Conservation (phyloP, 2,797 vertebrate species). For the Hydrolagus colliei region DNA sequence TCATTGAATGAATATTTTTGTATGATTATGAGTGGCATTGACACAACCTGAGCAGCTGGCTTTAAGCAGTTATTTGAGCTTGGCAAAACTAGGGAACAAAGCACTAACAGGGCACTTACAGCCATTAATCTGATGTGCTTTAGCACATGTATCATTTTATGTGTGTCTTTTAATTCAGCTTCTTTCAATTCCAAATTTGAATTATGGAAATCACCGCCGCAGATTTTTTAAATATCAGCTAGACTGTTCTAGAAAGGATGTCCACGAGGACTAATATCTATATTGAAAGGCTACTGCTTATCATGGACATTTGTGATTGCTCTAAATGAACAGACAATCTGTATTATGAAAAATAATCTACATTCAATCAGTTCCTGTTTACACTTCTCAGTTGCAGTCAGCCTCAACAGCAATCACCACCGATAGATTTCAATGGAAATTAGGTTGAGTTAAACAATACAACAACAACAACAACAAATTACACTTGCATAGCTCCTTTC, state of each 20-base stretch:
- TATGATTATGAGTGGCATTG: too few relatives aligned
- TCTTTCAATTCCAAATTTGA: too few relatives aligned
- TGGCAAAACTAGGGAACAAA: too few relatives aligned
- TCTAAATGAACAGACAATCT: constrained; percentile 3
- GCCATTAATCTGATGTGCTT: too few relatives aligned
- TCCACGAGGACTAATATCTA: background rate
- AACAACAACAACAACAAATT: background rate
- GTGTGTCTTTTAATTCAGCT: too few relatives aligned
- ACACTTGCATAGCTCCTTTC: too few relatives aligned
- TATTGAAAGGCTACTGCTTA: background rate
- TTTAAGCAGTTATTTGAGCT: too few relatives aligned
- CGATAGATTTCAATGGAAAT: background rate
- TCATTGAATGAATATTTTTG: too few relatives aligned
- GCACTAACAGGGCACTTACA: too few relatives aligned
- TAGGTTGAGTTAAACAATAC: background rate
- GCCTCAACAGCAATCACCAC: background rate
- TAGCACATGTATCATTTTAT: too few relatives aligned
- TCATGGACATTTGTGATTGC: background rate
- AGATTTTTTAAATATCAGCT: constrained; percentile 7
- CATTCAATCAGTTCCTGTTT: background rate
- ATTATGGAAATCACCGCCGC: too few relatives aligned
- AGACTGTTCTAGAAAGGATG: background rate
- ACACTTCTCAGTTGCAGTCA: background rate
- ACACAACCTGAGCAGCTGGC: too few relatives aligned
- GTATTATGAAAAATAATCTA: background rate